Evolutionary conservation across 2,888 invertebrate species (phyloP).

Genomic region (Cryptocheilus praepositus): DNA sequence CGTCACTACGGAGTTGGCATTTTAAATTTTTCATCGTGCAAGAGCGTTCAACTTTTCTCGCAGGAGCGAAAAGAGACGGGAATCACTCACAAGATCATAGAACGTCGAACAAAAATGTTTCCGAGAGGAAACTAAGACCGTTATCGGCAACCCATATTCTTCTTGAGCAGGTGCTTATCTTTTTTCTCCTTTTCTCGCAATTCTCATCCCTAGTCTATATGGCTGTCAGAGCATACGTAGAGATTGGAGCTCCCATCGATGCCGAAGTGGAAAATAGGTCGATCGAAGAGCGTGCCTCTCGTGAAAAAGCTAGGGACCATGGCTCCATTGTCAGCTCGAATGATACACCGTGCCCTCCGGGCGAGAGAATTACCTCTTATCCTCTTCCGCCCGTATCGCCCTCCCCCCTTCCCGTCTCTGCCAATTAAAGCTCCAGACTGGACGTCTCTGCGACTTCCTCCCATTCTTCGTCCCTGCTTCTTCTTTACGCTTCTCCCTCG

Average conservation of each 20-base stretch:
- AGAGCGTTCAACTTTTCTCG: no score
- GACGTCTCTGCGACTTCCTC: slow-evolving; percentile 23
- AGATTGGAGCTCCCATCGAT: slow-evolving; percentile 41
- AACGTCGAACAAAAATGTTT: no score
- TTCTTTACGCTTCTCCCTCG: not conserved
- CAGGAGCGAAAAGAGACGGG: no score
- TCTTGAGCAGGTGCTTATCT: no score
- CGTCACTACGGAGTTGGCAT: no score
- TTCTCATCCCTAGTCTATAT: no score
- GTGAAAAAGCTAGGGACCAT: slow-evolving; percentile 40
- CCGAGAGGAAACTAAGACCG: no score
- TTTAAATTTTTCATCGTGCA: no score
- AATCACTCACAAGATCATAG: no score
- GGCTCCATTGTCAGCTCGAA: slow-evolving; percentile 46
- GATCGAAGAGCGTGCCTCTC: slow-evolving; percentile 44
- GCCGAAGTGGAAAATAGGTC: slow-evolving; percentile 39
- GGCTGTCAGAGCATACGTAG: slow-evolving; percentile 21
- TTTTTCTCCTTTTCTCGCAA: no score
- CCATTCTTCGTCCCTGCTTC: no score
- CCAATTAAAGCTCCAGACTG: slow-evolving; percentile 47
- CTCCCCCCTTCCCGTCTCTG: slow-evolving; percentile 23
- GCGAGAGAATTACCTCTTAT: slow-evolving; percentile 43
- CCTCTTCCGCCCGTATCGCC: not conserved
- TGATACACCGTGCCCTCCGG: slow-evolving; percentile 33
- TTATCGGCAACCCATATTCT: no score